Evolutionary conservation across 2,888 invertebrate genomes (phyloP).

Genomic region (Apodemia mormo): DNA sequence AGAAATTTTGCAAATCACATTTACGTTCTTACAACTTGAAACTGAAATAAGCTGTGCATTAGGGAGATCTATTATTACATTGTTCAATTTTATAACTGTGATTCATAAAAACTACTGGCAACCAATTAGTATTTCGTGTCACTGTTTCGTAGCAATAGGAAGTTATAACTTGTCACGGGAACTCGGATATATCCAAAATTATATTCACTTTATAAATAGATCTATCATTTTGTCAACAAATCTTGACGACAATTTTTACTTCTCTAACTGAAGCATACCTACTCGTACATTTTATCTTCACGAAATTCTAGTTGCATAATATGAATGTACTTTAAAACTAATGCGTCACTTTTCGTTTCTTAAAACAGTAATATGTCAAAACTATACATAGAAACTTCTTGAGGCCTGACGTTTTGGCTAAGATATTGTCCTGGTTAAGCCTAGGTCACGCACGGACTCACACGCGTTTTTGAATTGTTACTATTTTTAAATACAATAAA

Average conservation of each 20-base stretch:
- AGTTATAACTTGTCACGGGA: slow-evolving; percentile 5
- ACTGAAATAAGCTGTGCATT: not conserved
- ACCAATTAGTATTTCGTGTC: not conserved
- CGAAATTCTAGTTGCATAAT: not conserved
- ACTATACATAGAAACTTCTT: too few species aligned
- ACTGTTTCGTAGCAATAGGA: not conserved
- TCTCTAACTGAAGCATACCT: not conserved
- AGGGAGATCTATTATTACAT: slow-evolving; percentile 50
- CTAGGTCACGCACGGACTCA: too few species aligned
- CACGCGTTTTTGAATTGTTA: too few species aligned
- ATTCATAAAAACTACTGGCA: not conserved
- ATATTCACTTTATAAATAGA: not conserved
- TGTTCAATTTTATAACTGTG: slow-evolving; percentile 8
- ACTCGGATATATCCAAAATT: not conserved
- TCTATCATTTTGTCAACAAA: not conserved
- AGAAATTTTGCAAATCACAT: not conserved
- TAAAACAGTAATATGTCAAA: too few species aligned
- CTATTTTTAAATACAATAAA: too few species aligned
- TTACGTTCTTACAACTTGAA: not conserved
- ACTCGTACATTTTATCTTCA: not conserved
- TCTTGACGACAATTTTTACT: not conserved
- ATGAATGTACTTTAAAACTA: too few species aligned
- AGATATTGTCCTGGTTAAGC: too few species aligned
- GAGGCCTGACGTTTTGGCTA: too few species aligned
- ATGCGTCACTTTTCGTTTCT: too few species aligned